Evolutionary conservation across 92 coral and sea anemone genomes (phyloP).

Genomic region (Porites evermanni): DNA sequence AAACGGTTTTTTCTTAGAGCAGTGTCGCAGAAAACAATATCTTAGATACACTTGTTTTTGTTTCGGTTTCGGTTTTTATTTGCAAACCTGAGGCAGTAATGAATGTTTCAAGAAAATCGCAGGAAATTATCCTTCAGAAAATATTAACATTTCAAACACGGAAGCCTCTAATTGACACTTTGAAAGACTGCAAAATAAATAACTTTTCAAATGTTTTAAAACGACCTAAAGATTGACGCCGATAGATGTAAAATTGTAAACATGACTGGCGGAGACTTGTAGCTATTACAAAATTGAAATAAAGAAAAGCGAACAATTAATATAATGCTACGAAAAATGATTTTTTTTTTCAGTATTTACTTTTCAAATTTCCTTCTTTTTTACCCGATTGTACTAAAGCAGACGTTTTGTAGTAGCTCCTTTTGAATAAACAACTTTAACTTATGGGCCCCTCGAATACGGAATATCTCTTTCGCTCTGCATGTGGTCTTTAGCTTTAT

Average conservation of each 20-base stretch:
- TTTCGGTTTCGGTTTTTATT: not conserved
- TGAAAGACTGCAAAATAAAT: conserved; percentile 14
- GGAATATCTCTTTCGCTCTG: too few species aligned
- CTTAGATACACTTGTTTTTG: not conserved
- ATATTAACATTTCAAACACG: conserved; percentile 26
- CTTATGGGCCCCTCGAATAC: too few species aligned
- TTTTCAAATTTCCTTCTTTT: not conserved
- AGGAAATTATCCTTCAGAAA: conserved; percentile 39
- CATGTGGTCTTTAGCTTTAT: too few species aligned
- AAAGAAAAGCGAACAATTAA: not conserved
- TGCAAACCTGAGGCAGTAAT: not conserved
- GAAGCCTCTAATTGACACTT: conserved; percentile 12
- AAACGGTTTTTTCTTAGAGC: not conserved
- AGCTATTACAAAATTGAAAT: not conserved
- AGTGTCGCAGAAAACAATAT: not conserved
- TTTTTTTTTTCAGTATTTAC: not conserved
- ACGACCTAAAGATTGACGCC: not conserved
- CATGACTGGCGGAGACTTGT: too few species aligned
- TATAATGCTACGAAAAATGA: not conserved
- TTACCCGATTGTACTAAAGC: too few species aligned
- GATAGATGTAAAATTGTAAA: not conserved
- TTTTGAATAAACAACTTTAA: not conserved
- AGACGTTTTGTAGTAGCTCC: not conserved
- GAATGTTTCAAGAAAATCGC: conserved; percentile 1
- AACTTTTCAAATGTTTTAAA: not conserved